Conservation (phyloP, 2,113 vertebrate genomes). For the Cottus gobio region DNA sequence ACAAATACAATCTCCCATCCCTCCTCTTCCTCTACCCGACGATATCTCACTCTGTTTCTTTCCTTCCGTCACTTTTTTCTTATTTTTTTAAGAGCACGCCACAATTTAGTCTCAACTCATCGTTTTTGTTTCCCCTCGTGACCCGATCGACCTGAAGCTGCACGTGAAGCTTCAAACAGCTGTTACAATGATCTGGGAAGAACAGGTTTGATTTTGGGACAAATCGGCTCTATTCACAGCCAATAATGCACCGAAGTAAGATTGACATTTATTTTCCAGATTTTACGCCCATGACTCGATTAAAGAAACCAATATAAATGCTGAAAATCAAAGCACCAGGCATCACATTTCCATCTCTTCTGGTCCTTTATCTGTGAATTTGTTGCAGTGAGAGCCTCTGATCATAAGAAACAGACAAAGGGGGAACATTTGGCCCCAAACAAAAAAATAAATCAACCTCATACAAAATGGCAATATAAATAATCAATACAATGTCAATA, state of each 20-base stretch:
- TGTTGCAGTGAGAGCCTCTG: slow-evolving; percentile 50
- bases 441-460: slow-evolving; percentile 9
- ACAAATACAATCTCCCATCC: slow-evolving; percentile 61
- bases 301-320: slow-evolving; percentile 8
- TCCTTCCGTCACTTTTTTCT: slow-evolving; percentile 19
- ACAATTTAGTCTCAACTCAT: slow-evolving; percentile 12
- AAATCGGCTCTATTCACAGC: slow-evolving; percentile 26
- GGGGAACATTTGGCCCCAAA: slow-evolving; percentile 49
- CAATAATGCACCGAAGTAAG: neutral
- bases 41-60: slow-evolving; percentile 4
- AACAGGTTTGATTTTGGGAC: slow-evolving; percentile 9
- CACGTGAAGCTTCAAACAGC: slow-evolving; percentile 2
- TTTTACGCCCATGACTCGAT: neutral
- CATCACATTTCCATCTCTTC: neutral
- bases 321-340: neutral
- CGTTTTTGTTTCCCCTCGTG: slow-evolving; percentile 5
- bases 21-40: neutral
- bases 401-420: slow-evolving; percentile 47
- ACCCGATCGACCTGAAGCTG: slow-evolving; percentile 15
- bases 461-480: slow-evolving; percentile 59
- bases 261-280: neutral
- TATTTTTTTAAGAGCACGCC: slow-evolving; percentile 10
- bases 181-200: neutral
- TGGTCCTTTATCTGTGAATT: slow-evolving; percentile 14
- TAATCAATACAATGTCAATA: slow-evolving; percentile 58